Evolutionary conservation across 1,140 invertebrate genomes (phyloP).

Genomic region (Kradibia gibbosae): DNA sequence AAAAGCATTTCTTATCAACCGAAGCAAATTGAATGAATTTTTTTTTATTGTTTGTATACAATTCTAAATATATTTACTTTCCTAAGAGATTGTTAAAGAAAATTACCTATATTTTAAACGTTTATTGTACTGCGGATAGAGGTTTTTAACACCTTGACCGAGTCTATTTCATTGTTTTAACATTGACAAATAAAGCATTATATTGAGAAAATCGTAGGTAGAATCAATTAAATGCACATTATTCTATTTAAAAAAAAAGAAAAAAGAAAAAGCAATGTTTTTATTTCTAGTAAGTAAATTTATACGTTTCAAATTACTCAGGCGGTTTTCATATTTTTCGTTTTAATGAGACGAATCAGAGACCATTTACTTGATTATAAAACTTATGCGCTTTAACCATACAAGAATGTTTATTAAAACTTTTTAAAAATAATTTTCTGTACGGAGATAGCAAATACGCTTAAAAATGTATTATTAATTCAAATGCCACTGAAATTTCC

Average conservation of each 20-base stretch:
- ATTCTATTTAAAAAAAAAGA: neutral
- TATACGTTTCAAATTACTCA: neutral
- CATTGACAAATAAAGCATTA: neutral
- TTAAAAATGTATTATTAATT: no score
- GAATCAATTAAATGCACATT: neutral
- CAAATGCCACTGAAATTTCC: no score
- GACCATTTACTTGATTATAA: neutral
- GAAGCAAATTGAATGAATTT: conserved; percentile 10
- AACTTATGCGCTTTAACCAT: neutral
- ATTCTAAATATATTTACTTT: neutral
- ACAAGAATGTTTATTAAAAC: neutral
- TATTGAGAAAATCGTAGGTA: neutral
- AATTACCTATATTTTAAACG: neutral
- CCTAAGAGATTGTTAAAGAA: neutral
- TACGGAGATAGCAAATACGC: no score
- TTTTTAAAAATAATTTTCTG: neutral
- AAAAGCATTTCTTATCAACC: conserved; percentile 14
- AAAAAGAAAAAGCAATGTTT: neutral
- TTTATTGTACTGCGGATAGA: neutral
- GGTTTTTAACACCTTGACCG: neutral
- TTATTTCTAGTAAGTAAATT: neutral
- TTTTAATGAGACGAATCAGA: neutral
- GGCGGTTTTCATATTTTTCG: neutral
- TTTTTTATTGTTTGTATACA: neutral
- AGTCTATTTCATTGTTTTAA: neutral